Conservation (phyloP, 2,888 invertebrate genomes). For the Nowickia ferox region DNA sequence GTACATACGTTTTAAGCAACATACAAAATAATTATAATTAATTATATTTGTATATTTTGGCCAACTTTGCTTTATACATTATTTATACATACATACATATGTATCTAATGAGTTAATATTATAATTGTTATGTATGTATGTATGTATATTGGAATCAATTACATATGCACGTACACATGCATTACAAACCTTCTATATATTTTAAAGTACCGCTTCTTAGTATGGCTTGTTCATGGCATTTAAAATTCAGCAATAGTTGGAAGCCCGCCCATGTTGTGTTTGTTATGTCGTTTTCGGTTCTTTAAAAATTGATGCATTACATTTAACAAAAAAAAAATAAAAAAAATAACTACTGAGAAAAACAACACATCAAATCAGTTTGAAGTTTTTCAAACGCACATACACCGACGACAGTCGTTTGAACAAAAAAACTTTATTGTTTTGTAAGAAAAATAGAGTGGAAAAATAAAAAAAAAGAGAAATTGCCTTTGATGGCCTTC, state of each 20-base stretch:
- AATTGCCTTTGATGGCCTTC: slow-evolving; percentile 71
- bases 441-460: slow-evolving; percentile 40
- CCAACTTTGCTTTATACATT: no score
- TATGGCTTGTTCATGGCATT: neutral
- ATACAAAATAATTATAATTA: no score
- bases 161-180: neutral
- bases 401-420: slow-evolving; percentile 17
- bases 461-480: slow-evolving; percentile 43
- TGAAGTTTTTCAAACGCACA: slow-evolving; percentile 55
- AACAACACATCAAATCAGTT: slow-evolving; percentile 65
- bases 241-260: slow-evolving; percentile 14
- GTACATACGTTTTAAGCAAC: no score
- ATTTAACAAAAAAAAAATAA: slow-evolving; percentile 21
- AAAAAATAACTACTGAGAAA: slow-evolving; percentile 15
- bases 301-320: slow-evolving; percentile 60
- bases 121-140: no score
- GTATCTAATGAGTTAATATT: no score
- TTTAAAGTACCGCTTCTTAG: neutral
- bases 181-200: neutral
- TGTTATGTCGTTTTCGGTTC: slow-evolving; percentile 61
- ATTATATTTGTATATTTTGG: no score
- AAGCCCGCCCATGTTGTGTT: slow-evolving; percentile 63
- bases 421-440: slow-evolving; percentile 48
- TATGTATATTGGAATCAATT: no score
- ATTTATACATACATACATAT: no score